These are phyloP conservation scores for Mactromeris polynyma DNA, from an alignment of 2,888 invertebrate genomes.

Conservation along the genomic window DNA sequence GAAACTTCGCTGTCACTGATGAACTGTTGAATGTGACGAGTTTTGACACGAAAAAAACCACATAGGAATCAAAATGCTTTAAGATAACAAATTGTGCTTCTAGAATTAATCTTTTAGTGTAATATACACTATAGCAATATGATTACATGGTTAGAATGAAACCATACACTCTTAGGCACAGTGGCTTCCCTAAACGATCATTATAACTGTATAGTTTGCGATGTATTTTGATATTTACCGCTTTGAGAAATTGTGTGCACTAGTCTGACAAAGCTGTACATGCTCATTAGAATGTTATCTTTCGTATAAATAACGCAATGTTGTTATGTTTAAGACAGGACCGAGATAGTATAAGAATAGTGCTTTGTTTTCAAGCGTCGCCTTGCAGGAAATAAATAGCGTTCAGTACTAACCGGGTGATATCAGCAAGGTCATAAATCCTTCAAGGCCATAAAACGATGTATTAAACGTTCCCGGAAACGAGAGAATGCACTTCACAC, in stretches of 20 bases:
- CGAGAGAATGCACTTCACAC: not conserved
- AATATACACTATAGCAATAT: no score
- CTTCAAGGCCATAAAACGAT: not conserved
- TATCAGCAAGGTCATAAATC: not conserved
- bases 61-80: no score
- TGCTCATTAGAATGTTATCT: not conserved
- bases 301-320: not conserved
- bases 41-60: no score
- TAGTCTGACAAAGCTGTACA: not conserved
- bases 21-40: no score
- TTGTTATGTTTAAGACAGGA: not conserved
- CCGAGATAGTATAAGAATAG: not conserved
- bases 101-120: no score
- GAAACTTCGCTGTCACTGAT: no score
- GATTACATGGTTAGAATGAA: no score
- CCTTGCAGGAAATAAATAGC: not conserved
- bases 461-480: not conserved
- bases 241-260: not conserved
- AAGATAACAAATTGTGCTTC: no score
- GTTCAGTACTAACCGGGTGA: not conserved
- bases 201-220: no score
- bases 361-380: not conserved
- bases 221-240: no score
- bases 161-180: no score
- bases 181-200: no score